Base-by-base conservation (phyloP, 2,113 vertebrate genomes). In the Bubo blakistoni region DNA sequence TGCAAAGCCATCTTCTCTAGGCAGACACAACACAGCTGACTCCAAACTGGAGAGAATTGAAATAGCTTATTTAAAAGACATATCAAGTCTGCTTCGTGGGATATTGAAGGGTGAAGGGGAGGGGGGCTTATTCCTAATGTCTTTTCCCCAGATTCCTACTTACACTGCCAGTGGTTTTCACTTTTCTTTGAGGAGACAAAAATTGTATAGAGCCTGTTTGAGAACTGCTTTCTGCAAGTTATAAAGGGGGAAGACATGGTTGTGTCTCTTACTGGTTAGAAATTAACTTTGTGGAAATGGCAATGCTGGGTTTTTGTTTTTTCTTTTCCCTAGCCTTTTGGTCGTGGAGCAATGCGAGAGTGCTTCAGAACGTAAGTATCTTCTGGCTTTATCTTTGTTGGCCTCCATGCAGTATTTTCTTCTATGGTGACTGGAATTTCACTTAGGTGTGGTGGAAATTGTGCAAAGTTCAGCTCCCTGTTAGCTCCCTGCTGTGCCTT, bases 311-410 rank as follows among this genome's bases (percentile, higher is more conserved):
- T 3, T 79, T 80, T 78, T 71, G 18, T 40, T 38, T 81, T 81
- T 58, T 46, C 29, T 95, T 72, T 55, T 54, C 98, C 91, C 55
- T 98, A 99, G 99, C 98, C 99, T 26, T 99, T 99, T 26, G 99
- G 99, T 90, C 99, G 97, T 76, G 99, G 99, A 70, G 99, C 99
- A 27, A 99, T 99, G 99, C 98, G 99, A 44, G 99, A 99, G 96
- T 99, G 99, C 98, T 99, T 98, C 97, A 98, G 99, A 97, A 98
- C 99, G 99, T 99, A 98, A 99, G 99, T 98, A 87, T 55, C 29
- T 54, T 34, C 36, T 59, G 29, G 6, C 42, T 86, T 63, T 52
- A 38, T 49, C 80, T 73, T 57, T 25, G 15, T 17, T 81, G 40
- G 30, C 13, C 9, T 92, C n/a, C n/a, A 10, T 49, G 61, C 27